Conservation (phyloP, 2,888 invertebrate genomes). For the Fissipunctia ypsillon region DNA sequence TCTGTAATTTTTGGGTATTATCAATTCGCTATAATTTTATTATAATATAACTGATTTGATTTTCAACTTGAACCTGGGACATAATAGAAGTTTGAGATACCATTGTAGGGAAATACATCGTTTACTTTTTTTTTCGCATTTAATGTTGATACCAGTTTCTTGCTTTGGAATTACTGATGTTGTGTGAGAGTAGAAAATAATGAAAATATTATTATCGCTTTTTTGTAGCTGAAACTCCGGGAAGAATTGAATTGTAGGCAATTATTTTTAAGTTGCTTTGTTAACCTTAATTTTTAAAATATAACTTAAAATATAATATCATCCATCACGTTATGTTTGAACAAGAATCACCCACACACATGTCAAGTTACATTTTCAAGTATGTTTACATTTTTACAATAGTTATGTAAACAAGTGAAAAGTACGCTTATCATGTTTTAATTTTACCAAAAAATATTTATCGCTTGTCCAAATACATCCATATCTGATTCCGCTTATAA, state of each 20-base stretch:
- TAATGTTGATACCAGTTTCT: background rate
- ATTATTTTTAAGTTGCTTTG: no score
- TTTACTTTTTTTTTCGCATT: background rate
- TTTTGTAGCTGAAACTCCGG: background rate
- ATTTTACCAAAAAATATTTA: slow-evolving; percentile 61
- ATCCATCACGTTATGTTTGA: no score
- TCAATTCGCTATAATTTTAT: background rate
- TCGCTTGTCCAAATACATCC: slow-evolving; percentile 50
- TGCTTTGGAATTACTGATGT: no score
- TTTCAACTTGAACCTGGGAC: background rate
- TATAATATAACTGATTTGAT: background rate
- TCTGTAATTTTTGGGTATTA: background rate
- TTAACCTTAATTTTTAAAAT: background rate
- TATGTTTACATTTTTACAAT: slow-evolving; percentile 68
- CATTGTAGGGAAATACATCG: background rate
- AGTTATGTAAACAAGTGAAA: slow-evolving; percentile 67
- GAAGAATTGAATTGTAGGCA: background rate
- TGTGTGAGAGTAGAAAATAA: no score
- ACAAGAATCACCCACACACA: slow-evolving; percentile 17
- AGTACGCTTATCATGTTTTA: slow-evolving; percentile 57
- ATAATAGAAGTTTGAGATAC: background rate
- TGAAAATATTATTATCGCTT: background rate
- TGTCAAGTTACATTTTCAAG: slow-evolving; percentile 43
- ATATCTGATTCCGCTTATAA: slow-evolving; percentile 57
- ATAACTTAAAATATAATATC: no score